A percentile compares a stretch with the other conserved stretches of the same genome.
These are phyloP conservation scores for Hemichromis elongatus DNA, from an alignment of 2,113 vertebrate genomes.

Conservation along the genomic window DNA sequence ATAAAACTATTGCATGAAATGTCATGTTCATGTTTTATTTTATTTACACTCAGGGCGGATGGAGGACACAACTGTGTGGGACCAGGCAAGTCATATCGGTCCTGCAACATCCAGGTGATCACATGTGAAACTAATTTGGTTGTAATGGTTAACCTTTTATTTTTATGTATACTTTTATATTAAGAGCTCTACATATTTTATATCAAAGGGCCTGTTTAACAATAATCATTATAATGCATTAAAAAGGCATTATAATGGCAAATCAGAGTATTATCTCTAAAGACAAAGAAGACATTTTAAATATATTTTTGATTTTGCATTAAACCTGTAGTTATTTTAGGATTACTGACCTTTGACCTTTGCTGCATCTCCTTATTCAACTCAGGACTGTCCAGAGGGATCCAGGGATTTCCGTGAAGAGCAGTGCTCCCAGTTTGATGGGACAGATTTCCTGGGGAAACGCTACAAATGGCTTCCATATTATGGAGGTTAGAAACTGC, in stretches of 20 bases:
- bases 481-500: conserved; percentile 79
- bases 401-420: conserved; percentile 87
- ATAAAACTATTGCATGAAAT: background rate
- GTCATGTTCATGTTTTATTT: background rate
- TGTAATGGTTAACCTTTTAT: background rate
- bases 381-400: conserved; percentile 85
- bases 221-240: background rate
- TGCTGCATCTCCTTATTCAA: background rate
- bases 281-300: background rate
- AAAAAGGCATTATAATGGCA: no score
- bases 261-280: background rate
- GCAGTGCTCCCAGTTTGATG: conserved; percentile 88
- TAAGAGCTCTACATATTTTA: accelerated
- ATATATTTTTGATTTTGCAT: background rate
- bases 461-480: conserved; percentile 90
- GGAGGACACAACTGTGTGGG: conserved; percentile 85
- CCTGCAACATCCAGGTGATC: conserved; percentile 85
- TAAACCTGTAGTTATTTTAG: background rate
- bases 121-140: background rate
- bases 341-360: background rate
- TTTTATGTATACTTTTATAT: background rate
- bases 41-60: conserved; percentile 74
- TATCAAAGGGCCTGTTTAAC: background rate
- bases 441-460: conserved; percentile 84
- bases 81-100: conserved; percentile 78